phyloP scores from a whole-genome alignment of 2,113 vertebrate species.

The Coreoperca whiteheadi region DNA sequence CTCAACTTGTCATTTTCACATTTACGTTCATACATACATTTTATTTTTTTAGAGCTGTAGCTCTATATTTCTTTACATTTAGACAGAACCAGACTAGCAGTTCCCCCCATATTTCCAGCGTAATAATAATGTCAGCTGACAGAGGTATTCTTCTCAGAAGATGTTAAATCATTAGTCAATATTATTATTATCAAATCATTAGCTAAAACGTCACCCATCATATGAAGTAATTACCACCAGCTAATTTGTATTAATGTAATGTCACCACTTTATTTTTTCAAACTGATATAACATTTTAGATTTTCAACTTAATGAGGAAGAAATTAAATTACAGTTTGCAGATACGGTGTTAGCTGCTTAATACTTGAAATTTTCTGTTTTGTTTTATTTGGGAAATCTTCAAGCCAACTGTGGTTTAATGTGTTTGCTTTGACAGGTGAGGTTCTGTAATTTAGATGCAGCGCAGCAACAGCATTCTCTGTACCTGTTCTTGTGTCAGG shows the following conservation, averaged over 20 bases:
- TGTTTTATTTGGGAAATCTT: constrained; percentile 18
- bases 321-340: neutral
- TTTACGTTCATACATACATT: too few relatives aligned
- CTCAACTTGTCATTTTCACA: neutral
- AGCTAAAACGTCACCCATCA: neutral
- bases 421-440: neutral
- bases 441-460: neutral
- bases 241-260: neutral
- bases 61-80: neutral
- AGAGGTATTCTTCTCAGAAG: neutral
- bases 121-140: neutral
- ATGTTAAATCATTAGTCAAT: neutral
- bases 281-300: neutral
- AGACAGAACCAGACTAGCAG: neutral
- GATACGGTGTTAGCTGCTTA: neutral
- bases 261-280: neutral
- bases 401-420: neutral
- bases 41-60: too few relatives aligned
- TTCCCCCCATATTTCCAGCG: neutral
- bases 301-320: neutral
- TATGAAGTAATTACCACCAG: neutral
- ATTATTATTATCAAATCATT: neutral
- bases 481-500: constrained; percentile 91
- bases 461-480: neutral
- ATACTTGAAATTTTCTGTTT: neutral